Conservation (phyloP, 2,888 invertebrate genomes). For the Busseola fusca region DNA sequence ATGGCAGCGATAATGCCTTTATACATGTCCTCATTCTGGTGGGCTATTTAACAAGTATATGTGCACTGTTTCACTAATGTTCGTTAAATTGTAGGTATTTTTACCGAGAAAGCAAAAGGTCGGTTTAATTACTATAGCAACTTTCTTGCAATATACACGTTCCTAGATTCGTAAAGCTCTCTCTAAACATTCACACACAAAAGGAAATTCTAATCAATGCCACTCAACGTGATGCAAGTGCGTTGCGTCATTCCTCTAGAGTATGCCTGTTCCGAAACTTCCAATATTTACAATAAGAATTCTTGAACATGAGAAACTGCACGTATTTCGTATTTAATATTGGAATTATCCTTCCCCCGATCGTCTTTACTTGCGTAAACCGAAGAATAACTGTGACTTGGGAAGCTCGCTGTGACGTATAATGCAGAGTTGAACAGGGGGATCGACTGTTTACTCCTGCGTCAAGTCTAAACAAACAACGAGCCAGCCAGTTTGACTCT, state of each 20-base stretch:
- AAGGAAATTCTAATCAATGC: conserved; percentile 4
- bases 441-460: conserved; percentile 40
- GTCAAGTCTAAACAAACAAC: conserved; percentile 54
- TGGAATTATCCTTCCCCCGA: conserved; percentile 31
- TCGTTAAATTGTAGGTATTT: not conserved
- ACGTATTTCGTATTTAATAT: conserved; percentile 31
- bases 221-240: not conserved
- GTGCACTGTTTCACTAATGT: conserved; percentile 26
- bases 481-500: conserved; percentile 65
- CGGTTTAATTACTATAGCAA: not conserved
- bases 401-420: conserved; percentile 38
- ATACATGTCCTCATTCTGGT: conserved; percentile 8
- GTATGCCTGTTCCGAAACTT: not conserved
- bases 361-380: conserved; percentile 7
- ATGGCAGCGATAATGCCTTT: conserved; percentile 16
- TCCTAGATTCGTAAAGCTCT: not conserved
- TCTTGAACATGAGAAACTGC: conserved; percentile 28
- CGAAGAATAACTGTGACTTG: conserved; percentile 12
- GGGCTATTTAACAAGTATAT: conserved; percentile 18
- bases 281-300: conserved; percentile 4
- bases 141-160: not conserved
- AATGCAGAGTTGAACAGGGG: conserved; percentile 25
- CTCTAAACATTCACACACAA: too few species aligned
- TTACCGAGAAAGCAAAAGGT: not conserved
- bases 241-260: not conserved